Evolutionary conservation across 1,140 invertebrate species (phyloP), one percentile per base, ranked within the genome.

Genomic region (Oncopeltus fasciatus): DNA sequence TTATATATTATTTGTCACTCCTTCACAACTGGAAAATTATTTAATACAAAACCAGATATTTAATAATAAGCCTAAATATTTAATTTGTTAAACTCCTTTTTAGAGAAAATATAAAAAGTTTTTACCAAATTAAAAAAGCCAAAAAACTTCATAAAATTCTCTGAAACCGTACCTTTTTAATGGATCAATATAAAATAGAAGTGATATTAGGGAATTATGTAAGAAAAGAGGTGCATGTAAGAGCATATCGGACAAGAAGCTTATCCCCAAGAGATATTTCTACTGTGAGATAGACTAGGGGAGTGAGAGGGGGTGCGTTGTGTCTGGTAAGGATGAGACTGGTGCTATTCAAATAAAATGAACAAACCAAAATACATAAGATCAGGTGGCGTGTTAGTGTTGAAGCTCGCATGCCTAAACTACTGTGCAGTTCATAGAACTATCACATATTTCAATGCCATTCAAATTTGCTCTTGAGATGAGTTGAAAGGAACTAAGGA

Each of bases 321-420:
- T 65, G 64, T 62, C 61, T 61, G 59, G 59, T 51, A 62, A 65
- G 64, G 60, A 66, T 49, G 27, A 63, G 61, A 38, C 26, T 53
- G 26, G 49, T 53, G 49, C 49, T 20, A 24, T 53, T 38, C 31
- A 8, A 8, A 8, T 38, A 8, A 8, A 8, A 8, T 38, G 5
- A 8, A 8, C 31, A 5, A 38, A 38, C 5, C 5, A 8, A 8
- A 38, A 8, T 8, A 38, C 5, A 38, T 8, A 8, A 38, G 20
- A 53, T 20, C 26, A 53, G 49, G 49, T 53, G 49, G 49, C 49
- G 49, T 53, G 49, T 53, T 53, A 53, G 24, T 53, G 49, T 53
- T 53, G 24, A 53, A 53, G 49, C 49, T 53, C 20, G 49, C 49
- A 53, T 53, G 49, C 49, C 49, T 24, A 53, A 24, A 53, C 49